phyloP scores from a whole-genome alignment of 2,113 vertebrate species.

The Apus apus region DNA sequence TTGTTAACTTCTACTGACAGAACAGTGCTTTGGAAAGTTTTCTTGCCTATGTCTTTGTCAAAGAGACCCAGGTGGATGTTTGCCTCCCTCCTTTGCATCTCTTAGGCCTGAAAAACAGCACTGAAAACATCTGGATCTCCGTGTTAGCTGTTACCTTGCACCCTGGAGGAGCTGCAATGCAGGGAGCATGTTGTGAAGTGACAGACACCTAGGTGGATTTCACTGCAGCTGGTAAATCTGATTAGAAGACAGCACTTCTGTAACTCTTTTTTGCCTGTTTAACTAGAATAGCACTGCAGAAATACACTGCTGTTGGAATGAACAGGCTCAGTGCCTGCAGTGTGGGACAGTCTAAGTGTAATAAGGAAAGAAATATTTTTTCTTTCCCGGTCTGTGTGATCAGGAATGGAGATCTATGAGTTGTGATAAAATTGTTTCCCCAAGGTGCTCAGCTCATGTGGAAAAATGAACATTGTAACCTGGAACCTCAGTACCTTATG shows the following conservation, averaged over 20 bases:
- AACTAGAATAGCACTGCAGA: background rate
- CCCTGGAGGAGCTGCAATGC: background rate
- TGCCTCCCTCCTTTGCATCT: background rate
- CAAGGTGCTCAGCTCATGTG: background rate
- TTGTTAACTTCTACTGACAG: background rate
- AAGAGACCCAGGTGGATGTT: background rate
- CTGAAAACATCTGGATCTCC: background rate
- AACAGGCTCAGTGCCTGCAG: background rate
- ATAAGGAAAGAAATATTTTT: background rate
- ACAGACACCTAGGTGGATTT: background rate
- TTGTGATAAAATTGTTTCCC: background rate
- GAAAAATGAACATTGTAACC: rapidly evolving
- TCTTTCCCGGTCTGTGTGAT: background rate
- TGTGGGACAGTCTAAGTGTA: background rate
- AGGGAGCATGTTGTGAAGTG: background rate
- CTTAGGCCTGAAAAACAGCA: background rate
- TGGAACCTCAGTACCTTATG: background rate
- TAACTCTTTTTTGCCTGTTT: background rate
- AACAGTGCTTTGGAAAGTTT: background rate
- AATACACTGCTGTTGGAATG: background rate
- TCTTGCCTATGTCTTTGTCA: background rate
- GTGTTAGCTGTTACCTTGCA: background rate
- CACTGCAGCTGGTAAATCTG: background rate
- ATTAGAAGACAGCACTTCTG: background rate
- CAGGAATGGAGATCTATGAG: background rate